phyloP scores from a whole-genome alignment of 2,797 vertebrate species.

The Poecilia velifera region DNA sequence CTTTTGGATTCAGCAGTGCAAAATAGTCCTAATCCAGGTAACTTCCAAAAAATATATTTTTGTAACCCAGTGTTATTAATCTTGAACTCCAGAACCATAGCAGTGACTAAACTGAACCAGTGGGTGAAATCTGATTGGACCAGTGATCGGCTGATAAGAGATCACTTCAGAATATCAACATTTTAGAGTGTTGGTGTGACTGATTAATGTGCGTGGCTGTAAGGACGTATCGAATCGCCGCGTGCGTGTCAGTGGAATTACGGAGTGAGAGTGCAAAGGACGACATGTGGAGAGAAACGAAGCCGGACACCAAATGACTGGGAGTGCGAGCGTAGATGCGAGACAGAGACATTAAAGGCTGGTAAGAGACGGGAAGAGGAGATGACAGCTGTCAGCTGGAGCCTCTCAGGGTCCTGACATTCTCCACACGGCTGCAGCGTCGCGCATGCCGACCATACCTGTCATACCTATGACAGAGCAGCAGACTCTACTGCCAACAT shows the following conservation, averaged over 20 bases:
- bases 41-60: no score
- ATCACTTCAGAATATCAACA: slow-evolving; percentile 33
- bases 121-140: slow-evolving; percentile 14
- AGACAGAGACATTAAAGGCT: slow-evolving; percentile 53
- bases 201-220: not conserved
- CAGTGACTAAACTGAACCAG: not conserved
- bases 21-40: no score
- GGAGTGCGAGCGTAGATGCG: slow-evolving; percentile 7
- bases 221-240: not conserved
- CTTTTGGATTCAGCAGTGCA: no score
- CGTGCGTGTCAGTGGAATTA: slow-evolving; percentile 13
- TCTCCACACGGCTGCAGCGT: slow-evolving; percentile 64
- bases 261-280: slow-evolving; percentile 2
- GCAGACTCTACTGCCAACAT: slow-evolving; percentile 22
- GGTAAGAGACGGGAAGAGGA: slow-evolving; percentile 52
- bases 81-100: not conserved
- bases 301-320: slow-evolving; percentile 5
- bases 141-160: slow-evolving; percentile 36
- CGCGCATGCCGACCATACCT: slow-evolving; percentile 60
- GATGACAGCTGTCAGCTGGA: slow-evolving; percentile 75
- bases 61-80: not conserved
- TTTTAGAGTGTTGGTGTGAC: slow-evolving; percentile 23
- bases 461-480: slow-evolving; percentile 48
- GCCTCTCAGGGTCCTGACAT: slow-evolving; percentile 61
- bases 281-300: slow-evolving; percentile 2